Conservation (phyloP, 2,113 vertebrate genomes). For the Numida meleagris region DNA sequence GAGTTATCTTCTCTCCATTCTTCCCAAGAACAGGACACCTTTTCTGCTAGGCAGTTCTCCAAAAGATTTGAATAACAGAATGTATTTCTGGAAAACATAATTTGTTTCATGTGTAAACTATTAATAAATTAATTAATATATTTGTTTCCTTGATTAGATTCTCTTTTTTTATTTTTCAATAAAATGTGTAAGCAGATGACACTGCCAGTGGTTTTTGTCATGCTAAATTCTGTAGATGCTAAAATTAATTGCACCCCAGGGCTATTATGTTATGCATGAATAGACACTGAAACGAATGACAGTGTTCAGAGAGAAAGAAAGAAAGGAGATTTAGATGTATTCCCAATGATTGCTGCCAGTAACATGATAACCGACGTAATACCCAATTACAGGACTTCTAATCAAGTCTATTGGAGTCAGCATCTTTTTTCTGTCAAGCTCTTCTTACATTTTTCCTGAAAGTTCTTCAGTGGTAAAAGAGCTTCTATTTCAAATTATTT, state of each 20-base stretch:
- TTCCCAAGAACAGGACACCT: neutral
- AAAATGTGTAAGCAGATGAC: slow-evolving; percentile 67
- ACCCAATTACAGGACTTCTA: slow-evolving; percentile 59
- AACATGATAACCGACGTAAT: slow-evolving; percentile 50
- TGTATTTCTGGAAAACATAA: slow-evolving; percentile 42
- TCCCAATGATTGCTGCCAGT: slow-evolving; percentile 28
- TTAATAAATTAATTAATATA: slow-evolving; percentile 67
- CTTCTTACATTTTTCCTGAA: slow-evolving; percentile 21
- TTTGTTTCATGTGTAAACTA: slow-evolving; percentile 61
- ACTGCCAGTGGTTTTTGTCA: neutral
- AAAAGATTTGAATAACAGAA: slow-evolving; percentile 23
- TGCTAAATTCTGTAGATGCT: slow-evolving; percentile 61
- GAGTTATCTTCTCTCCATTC: neutral
- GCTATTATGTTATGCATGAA: slow-evolving; percentile 66
- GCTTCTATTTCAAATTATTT: neutral
- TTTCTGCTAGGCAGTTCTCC: neutral
- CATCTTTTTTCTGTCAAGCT: neutral
- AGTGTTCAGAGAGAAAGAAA: slow-evolving; percentile 43
- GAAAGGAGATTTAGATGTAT: slow-evolving; percentile 48
- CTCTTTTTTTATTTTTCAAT: neutral
- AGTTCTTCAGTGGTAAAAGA: neutral
- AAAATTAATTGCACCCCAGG: slow-evolving; percentile 70
- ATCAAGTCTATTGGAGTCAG: slow-evolving; percentile 54
- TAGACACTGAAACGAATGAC: slow-evolving; percentile 54
- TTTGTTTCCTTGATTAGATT: slow-evolving; percentile 70